phyloP scores from a whole-genome alignment of 2,888 invertebrate species.

The Drosophila eohydei region DNA sequence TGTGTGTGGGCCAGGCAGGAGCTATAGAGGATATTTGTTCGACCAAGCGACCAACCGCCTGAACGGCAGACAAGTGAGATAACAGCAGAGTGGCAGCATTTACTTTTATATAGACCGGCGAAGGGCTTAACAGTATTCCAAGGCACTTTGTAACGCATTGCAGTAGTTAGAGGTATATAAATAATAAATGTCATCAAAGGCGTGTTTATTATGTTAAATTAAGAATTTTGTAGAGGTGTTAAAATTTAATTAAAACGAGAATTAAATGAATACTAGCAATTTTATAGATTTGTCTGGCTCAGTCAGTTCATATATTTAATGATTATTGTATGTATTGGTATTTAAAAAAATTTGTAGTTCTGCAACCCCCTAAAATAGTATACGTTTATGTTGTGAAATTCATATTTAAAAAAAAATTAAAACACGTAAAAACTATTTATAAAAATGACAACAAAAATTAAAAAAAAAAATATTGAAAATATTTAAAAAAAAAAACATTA shows the following conservation, averaged over 20 bases:
- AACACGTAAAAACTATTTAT: no score
- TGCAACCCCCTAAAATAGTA: no score
- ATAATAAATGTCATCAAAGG: not conserved
- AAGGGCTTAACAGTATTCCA: not conserved
- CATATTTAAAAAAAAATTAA: no score
- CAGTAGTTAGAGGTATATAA: not conserved
- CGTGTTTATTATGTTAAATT: not conserved
- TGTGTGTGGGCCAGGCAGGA: constrained; percentile 22
- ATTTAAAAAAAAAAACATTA: no score
- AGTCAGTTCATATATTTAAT: no score
- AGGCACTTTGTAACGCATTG: not conserved
- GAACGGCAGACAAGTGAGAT: constrained; percentile 46
- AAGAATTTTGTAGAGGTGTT: not conserved
- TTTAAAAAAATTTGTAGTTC: no score
- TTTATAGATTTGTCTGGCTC: no score
- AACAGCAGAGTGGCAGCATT: constrained; percentile 35
- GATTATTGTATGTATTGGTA: no score
- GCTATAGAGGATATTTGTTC: constrained; percentile 48
- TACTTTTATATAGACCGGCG: constrained; percentile 1
- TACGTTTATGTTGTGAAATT: no score
- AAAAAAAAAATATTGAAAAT: no score
- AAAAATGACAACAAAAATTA: no score
- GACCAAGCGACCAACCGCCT: constrained; percentile 30
- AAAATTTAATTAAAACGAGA: not conserved
- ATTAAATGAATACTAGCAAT: no score